Base-by-base conservation (phyloP, 2,888 invertebrate genomes). In the Melanostoma scalare region DNA sequence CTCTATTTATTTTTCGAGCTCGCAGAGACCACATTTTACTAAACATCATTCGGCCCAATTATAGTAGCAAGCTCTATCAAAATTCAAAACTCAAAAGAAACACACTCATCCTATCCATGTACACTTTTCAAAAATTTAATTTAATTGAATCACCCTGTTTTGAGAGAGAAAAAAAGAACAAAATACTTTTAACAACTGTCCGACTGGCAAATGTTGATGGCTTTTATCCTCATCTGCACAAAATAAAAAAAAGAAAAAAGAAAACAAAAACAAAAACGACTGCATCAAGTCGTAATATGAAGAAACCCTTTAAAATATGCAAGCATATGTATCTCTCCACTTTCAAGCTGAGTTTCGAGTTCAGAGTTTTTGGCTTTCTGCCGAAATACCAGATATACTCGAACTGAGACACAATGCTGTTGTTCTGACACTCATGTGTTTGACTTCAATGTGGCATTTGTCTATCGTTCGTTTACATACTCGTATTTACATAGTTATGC, bases 281-380 rank as follows among this genome's bases (percentile, higher is more conserved):
- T 82, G 81, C 81, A 82, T 77, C 77, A 61, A 73, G 68, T 61
- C 67, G 72, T 77, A 77, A 77, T 77, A 68, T 68, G 77, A 82
- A 52, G 79, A 75, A 74, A 60, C 81, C 60, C 60, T 61, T 74
- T 77, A 50, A 81, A 82, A 82, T 72, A 82, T 77, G 77, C 81
- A 82, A 67, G 50, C 72, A 50, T 68, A 72, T 81, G 76, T 61
- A 52, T 72, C 63, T 81, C 72, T 82, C 65, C 60, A 72, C 67
- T 77, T 77, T 81, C 77, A 61, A 76, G 60, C 69, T 80, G 63
- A 63, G 46, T 61, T 68, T 48, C 6, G 38, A 36, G 36, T 60
- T 65, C 50, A 61, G 20, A 63, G 36, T 46, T 56, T 67, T 76
- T 81, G 81, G 76, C 81, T 33, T 48, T 50, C 20, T 77, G 81